Conservation (phyloP, 2,113 vertebrate species). For the Daubentonia madagascariensis region DNA sequence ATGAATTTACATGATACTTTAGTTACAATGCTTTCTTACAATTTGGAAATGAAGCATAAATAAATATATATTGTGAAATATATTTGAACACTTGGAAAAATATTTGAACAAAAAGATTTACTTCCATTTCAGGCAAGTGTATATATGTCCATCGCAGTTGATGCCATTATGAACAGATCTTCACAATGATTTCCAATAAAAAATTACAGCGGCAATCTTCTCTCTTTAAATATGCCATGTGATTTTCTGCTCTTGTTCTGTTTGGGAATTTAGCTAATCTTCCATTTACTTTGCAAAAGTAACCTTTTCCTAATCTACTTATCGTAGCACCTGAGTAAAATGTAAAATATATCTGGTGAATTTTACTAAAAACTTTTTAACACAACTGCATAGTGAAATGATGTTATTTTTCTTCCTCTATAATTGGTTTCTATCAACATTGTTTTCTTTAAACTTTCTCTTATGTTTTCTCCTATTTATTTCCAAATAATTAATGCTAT, state of each 20-base stretch:
- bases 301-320: background rate
- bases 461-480: background rate
- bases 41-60: constrained; percentile 29
- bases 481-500: constrained; percentile 6
- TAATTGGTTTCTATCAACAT: background rate
- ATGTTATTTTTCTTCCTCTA: background rate
- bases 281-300: background rate
- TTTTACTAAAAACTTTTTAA: background rate
- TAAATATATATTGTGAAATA: background rate
- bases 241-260: background rate
- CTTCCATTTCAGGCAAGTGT: background rate
- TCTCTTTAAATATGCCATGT: background rate
- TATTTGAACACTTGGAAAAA: constrained; percentile 11
- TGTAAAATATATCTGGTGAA: background rate
- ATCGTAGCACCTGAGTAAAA: background rate
- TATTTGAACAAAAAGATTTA: background rate
- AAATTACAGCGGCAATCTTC: background rate
- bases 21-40: background rate
- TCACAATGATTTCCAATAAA: constrained; percentile 14
- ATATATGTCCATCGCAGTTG: background rate
- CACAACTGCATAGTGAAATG: background rate
- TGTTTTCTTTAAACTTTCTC: background rate
- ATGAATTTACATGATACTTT: background rate
- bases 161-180: background rate
- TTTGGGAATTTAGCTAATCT: background rate